Base-by-base conservation (phyloP, 1,140 invertebrate genomes). In the Vanessa tameamea region DNA sequence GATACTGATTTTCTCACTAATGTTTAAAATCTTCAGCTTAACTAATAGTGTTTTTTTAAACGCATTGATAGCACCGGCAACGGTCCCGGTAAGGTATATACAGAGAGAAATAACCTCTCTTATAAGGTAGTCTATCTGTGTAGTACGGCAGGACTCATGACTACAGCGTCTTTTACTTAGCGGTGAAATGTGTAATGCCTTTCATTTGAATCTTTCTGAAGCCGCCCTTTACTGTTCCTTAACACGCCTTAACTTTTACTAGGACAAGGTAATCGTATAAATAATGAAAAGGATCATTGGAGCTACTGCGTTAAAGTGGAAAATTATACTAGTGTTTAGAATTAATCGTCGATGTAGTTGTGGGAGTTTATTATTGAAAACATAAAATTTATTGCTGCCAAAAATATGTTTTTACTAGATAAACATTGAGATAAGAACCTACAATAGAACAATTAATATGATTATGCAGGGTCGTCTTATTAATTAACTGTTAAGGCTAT, bases 81-180 rank as follows among this genome's bases (percentile, higher is more conserved):
- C 70, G 75, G 64, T 77, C 81, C 77, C 50, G 74, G 82, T 84
- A 84, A 82, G 84, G 84, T 65, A 67, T 74, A 71, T 76, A 80
- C 67, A 72, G 73, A 76, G 75, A 80, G 78, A 78, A 78, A 82
- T 78, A 72, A 77, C 73, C 73, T 80, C 75, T 83, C 85, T 78
- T 90, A 89, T 89, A 91, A 87, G 86, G 87, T 83, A 85, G 81
- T 87, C 87, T 80, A 87, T 88, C 83, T 81, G 82, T 83, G 78
- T 84, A 76, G 64, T 76, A 66, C 57, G 70, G 74, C 80, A 78
- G 79, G 78, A 83, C 74, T 76, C 78, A 72, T 43, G 68, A 67
- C 70, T 82, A 91, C 89, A 91, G 75, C 81, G 84, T 78, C 88
- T 87, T 88, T 85, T 91, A 91, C 89, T 91, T 91, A 91, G 86